These are phyloP conservation scores for Cheracebus regulus DNA, from an alignment of 2,797 vertebrate species.

Conservation along the genomic window DNA sequence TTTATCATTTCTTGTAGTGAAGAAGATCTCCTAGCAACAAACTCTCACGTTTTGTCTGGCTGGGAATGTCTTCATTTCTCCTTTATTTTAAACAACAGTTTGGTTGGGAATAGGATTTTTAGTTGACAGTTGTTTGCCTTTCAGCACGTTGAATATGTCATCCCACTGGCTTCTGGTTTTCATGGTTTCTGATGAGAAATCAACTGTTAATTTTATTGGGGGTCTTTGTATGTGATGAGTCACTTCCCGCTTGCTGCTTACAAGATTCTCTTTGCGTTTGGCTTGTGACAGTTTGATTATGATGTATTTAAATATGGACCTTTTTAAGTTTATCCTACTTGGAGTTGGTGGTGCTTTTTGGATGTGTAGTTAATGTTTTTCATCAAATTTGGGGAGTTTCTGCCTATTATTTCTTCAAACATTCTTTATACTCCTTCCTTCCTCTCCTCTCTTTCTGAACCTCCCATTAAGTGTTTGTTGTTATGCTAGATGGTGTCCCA, in stretches of 20 bases:
- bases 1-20: background rate
- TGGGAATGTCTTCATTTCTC: background rate
- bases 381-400: background rate
- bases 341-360: background rate
- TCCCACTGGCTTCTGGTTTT: background rate
- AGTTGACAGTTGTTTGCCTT: background rate
- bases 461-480: background rate
- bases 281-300: background rate
- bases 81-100: slow-evolving; percentile 30
- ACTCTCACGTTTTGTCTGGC: background rate
- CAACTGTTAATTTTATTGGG: background rate
- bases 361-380: slow-evolving; percentile 19
- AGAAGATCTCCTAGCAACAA: background rate
- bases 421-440: background rate
- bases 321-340: background rate
- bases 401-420: background rate
- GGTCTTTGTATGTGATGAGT: background rate
- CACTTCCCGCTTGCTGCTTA: background rate
- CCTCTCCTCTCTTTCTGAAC: background rate
- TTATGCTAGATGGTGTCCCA: background rate
- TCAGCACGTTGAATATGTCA: background rate
- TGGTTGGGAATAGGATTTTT: background rate
- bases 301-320: background rate
- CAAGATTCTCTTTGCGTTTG: slow-evolving; percentile 15
- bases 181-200: slow-evolving; percentile 8